These are phyloP conservation scores for Terebella lapidaria DNA, from an alignment of 2,888 invertebrate genomes.

Conservation along the genomic window DNA sequence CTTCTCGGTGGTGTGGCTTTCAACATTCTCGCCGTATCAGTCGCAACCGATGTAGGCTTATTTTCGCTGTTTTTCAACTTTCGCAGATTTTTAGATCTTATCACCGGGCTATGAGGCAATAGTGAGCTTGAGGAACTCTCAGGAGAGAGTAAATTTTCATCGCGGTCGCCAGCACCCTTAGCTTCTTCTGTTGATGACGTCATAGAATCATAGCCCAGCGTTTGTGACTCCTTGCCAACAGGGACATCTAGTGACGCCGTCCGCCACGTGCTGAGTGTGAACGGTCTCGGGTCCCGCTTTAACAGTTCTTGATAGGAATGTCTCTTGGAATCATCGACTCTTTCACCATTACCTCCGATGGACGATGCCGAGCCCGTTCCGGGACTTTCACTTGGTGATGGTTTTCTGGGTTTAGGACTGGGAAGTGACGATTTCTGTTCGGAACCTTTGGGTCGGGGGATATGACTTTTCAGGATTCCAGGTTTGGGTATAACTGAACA, in stretches of 20 bases:
- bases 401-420: background rate
- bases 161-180: background rate
- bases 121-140: conserved; percentile 1
- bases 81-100: conserved; percentile 16
- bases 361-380: too few relatives aligned
- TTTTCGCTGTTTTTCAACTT: conserved; percentile 8
- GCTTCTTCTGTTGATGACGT: background rate
- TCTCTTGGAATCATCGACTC: too few relatives aligned
- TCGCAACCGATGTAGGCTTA: background rate
- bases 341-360: too few relatives aligned
- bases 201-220: too few relatives aligned
- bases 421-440: background rate
- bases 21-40: conserved; percentile 2
- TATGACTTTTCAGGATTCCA: background rate
- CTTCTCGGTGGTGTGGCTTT: conserved; percentile 18
- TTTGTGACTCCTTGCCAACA: background rate
- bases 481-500: background rate
- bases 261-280: background rate
- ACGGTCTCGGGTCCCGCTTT: background rate
- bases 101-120: conserved; percentile 17
- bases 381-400: background rate
- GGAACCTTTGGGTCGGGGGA: background rate
- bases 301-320: background rate
- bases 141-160: background rate
- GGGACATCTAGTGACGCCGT: background rate